Conservation (phyloP, 2,797 vertebrate genomes). For the Percopsis omiscomaycus region DNA sequence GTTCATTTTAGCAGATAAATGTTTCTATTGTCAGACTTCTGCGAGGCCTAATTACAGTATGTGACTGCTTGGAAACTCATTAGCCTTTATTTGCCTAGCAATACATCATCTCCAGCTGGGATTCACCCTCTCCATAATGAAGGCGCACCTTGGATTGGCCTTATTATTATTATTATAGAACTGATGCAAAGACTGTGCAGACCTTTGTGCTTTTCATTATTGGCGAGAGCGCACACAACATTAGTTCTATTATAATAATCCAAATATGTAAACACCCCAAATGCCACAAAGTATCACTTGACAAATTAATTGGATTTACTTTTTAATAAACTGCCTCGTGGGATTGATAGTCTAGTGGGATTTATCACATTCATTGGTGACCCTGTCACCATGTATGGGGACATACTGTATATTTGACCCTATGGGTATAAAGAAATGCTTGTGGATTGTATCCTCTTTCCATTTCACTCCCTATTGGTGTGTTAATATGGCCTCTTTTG, state of each 20-base stretch:
- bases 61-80: slow-evolving; percentile 60
- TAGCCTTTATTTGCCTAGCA: slow-evolving; percentile 64
- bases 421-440: no score
- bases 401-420: slow-evolving; percentile 3
- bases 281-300: neutral
- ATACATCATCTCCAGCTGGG: slow-evolving; percentile 49
- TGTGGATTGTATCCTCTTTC: no score
- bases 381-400: neutral
- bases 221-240: slow-evolving; percentile 17
- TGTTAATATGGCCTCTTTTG: no score
- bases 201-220: slow-evolving; percentile 23
- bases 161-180: slow-evolving; percentile 62
- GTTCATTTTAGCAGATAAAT: slow-evolving; percentile 57
- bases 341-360: slow-evolving; percentile 1
- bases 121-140: slow-evolving; percentile 40
- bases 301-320: slow-evolving; percentile 13
- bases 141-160: slow-evolving; percentile 51
- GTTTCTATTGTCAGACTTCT: slow-evolving; percentile 53
- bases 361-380: neutral
- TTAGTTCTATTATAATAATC: neutral
- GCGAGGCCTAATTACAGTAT: slow-evolving; percentile 57
- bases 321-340: slow-evolving; percentile 19
- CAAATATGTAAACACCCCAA: neutral
- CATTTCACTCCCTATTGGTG: no score
- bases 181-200: slow-evolving; percentile 23